Conservation (phyloP, 2,797 vertebrate species). For the Toxotes lorentzi region DNA sequence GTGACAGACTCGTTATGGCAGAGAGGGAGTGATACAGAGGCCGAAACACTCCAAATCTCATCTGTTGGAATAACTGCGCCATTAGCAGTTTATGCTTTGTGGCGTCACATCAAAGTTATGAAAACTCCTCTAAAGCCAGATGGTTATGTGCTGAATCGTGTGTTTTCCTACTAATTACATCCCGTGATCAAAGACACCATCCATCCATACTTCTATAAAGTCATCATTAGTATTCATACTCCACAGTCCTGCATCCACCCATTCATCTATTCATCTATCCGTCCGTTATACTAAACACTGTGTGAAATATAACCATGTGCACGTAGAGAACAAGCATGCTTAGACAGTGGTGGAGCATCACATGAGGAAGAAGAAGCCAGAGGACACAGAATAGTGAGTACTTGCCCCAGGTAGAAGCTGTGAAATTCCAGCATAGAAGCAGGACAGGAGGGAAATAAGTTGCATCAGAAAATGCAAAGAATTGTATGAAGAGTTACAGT, state of each 20-base stretch:
- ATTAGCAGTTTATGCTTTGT: slow-evolving; percentile 68
- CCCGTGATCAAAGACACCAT: slow-evolving; percentile 43
- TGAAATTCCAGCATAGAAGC: slow-evolving; percentile 86
- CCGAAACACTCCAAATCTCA: slow-evolving; percentile 70
- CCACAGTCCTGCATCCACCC: not conserved
- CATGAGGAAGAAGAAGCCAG: not conserved
- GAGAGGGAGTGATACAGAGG: slow-evolving; percentile 68
- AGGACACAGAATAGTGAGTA: slow-evolving; percentile 83
- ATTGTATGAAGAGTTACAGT: slow-evolving; percentile 1
- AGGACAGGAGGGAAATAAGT: slow-evolving; percentile 75
- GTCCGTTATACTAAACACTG: not conserved
- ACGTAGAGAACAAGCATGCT: slow-evolving; percentile 24
- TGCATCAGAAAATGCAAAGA: slow-evolving; percentile 52
- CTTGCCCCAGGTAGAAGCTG: slow-evolving; percentile 91
- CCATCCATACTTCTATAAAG: slow-evolving; percentile 17
- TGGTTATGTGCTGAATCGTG: slow-evolving; percentile 44
- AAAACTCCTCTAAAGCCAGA: slow-evolving; percentile 60
- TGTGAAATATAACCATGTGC: slow-evolving; percentile 25
- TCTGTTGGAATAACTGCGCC: slow-evolving; percentile 68
- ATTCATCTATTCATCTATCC: slow-evolving; percentile 9
- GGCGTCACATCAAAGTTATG: slow-evolving; percentile 68
- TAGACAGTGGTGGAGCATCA: slow-evolving; percentile 2
- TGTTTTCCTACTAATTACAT: slow-evolving; percentile 46
- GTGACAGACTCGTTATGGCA: slow-evolving; percentile 74
- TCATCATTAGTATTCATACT: slow-evolving; percentile 12